Conservation (phyloP, 2,113 vertebrate genomes). For the Sisor rabdophorus region DNA sequence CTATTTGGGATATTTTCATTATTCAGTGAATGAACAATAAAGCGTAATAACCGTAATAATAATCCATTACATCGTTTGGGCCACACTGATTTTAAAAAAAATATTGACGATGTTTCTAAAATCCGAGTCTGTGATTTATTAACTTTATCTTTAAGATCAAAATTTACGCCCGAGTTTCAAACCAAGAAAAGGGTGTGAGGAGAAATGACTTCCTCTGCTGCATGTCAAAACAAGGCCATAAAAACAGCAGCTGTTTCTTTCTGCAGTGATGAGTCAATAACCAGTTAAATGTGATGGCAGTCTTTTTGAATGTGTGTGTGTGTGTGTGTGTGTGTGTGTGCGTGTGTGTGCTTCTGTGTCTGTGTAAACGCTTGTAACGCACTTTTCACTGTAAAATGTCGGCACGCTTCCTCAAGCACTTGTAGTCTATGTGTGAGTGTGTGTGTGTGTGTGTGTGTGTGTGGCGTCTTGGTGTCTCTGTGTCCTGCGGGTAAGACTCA, state of each 20-base stretch:
- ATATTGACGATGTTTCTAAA: background rate
- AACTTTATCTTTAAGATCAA: background rate
- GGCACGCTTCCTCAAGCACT: slow-evolving; percentile 20
- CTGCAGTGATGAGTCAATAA: slow-evolving; percentile 12
- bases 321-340: slow-evolving; percentile 36
- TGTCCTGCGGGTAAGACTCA: slow-evolving; percentile 60
- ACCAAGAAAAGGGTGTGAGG: background rate
- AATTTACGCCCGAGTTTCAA: background rate
- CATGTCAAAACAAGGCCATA: slow-evolving; percentile 28
- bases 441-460: slow-evolving; percentile 53
- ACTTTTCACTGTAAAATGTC: slow-evolving; percentile 52
- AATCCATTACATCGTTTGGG: background rate
- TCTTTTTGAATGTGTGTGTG: slow-evolving; percentile 20
- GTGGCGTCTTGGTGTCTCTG: slow-evolving; percentile 70
- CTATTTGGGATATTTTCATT: background rate
- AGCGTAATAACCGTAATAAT: background rate
- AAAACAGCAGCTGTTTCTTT: slow-evolving; percentile 5
- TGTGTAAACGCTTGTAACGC: slow-evolving; percentile 17
- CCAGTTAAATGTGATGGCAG: slow-evolving; percentile 17
- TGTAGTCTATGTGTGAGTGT: background rate
- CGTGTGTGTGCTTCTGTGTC: background rate
- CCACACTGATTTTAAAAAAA: background rate
- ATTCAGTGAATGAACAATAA: background rate
- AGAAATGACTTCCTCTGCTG: slow-evolving; percentile 1
- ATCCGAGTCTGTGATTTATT: background rate